A percentile compares a stretch with the other conserved stretches of the same genome.
phyloP scores from a whole-genome alignment of 1,140 invertebrate species.

The Drosophila nigromelanica region DNA sequence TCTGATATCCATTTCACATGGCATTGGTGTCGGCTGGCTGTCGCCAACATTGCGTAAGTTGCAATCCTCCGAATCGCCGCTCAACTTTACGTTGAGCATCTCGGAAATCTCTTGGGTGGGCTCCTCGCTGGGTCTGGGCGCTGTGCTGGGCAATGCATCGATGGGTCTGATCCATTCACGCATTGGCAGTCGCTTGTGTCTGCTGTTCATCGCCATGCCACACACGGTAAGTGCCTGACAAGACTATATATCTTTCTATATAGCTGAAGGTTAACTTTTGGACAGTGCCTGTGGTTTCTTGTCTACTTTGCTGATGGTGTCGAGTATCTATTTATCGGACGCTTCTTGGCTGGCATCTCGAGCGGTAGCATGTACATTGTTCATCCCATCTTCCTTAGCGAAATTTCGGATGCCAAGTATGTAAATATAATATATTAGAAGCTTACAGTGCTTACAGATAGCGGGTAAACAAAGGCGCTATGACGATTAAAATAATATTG shows the following conservation, averaged over 20 bases:
- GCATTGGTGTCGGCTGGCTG: constrained; percentile 63
- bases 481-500: constrained; percentile 16
- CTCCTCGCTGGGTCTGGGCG: constrained; percentile 60
- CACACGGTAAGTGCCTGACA: constrained; percentile 43
- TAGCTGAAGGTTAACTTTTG: background rate
- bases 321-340: constrained; percentile 72
- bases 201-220: constrained; percentile 62
- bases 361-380: constrained; percentile 70
- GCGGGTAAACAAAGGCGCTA: constrained; percentile 13
- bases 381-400: constrained; percentile 70
- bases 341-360: constrained; percentile 81
- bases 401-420: constrained; percentile 77
- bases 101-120: constrained; percentile 70
- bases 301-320: constrained; percentile 58
- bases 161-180: constrained; percentile 43
- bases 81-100: constrained; percentile 46
- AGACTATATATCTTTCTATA: background rate
- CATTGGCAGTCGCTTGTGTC: constrained; percentile 52
- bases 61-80: constrained; percentile 43
- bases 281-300: constrained; percentile 65
- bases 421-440: constrained; percentile 31
- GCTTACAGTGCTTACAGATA: background rate
- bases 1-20: constrained; percentile 67
- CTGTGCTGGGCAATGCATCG: constrained; percentile 59
- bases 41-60: constrained; percentile 59